Base-by-base conservation (phyloP, 2,797 vertebrate species). In the Mormyrus proboscirostris region DNA sequence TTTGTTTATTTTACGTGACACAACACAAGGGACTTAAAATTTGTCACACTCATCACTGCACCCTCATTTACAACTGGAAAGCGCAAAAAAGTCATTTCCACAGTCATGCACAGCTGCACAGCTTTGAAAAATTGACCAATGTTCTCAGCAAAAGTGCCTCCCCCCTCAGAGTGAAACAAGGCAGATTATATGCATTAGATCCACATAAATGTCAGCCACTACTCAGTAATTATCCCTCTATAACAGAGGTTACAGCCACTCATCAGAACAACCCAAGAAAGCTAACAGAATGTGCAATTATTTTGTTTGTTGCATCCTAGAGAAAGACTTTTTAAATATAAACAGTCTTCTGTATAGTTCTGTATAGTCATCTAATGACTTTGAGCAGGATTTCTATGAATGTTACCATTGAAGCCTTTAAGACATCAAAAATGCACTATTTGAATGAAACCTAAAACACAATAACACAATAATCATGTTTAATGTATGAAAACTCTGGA, bases 201-300 rank as follows among this genome's bases (percentile, higher is more conserved):
- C 51, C 84, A 86, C 49, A 86, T 86, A 55, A 49, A 84, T 22
- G 49, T 84, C 82, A 49, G 47, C 82, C 82, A 84, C 8, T 49
- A 51, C 44, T 84, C 47, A 84, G 19, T 51, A 84, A 84, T 84
- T 51, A 49, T 47, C 82, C 44, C 41, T 84, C 10, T 83, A 83
- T 50, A 83, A 83, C 19, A 44, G 82, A 49, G 82, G 22, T 84
- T 49, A 84, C 47, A 84, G 47, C n/a, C 47, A 50, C 47, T 84
- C 47, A 1, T 22, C 82, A 50, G 41, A n/a, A 84, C 65, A 38
- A 73, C 65, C 16, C 65, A 73, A 38, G 29, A 38, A 38, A 73
- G 10, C 29, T 73, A 38, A 73, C 65, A 73, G 59, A 65, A 38
- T 73, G 65, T 38, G 65, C 29, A 38, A 73, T 73, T 73, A 73